Conservation (phyloP, 2,888 invertebrate genomes). For the Lapara coniferarum region DNA sequence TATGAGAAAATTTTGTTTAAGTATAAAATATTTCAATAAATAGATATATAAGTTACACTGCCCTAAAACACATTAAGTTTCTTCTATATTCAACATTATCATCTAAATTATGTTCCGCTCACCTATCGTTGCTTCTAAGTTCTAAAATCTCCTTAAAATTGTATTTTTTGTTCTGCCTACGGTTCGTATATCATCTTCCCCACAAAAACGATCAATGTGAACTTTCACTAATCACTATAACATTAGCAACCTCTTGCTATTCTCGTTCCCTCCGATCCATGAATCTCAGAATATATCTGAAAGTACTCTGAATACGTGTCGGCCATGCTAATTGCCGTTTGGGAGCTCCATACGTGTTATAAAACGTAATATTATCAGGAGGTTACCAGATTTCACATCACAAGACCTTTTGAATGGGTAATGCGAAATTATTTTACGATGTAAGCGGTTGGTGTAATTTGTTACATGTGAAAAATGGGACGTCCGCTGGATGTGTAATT, state of each 20-base stretch:
- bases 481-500: neutral
- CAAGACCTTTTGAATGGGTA: slow-evolving; percentile 26
- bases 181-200: too few relatives aligned
- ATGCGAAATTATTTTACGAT: slow-evolving; percentile 18
- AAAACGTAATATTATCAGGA: slow-evolving; percentile 25
- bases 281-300: slow-evolving; percentile 26
- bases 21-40: too few relatives aligned
- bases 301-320: slow-evolving; percentile 24
- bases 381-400: slow-evolving; percentile 24
- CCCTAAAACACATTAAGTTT: too few relatives aligned
- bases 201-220: neutral
- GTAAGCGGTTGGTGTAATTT: slow-evolving; percentile 19
- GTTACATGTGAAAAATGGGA: slow-evolving; percentile 17
- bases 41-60: too few relatives aligned
- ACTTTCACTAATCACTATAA: slow-evolving; percentile 25
- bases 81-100: too few relatives aligned
- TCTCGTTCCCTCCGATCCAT: slow-evolving; percentile 18
- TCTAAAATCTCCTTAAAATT: too few relatives aligned
- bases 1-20: too few relatives aligned
- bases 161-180: too few relatives aligned
- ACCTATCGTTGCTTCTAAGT: too few relatives aligned
- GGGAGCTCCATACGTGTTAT: slow-evolving; percentile 21
- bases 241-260: slow-evolving; percentile 23
- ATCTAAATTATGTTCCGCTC: too few relatives aligned
- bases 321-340: slow-evolving; percentile 24